Evolutionary conservation across 2,113 vertebrate species (phyloP), one percentile per base, ranked within the genome.

Genomic region (Chaetorhynchus papuensis): DNA sequence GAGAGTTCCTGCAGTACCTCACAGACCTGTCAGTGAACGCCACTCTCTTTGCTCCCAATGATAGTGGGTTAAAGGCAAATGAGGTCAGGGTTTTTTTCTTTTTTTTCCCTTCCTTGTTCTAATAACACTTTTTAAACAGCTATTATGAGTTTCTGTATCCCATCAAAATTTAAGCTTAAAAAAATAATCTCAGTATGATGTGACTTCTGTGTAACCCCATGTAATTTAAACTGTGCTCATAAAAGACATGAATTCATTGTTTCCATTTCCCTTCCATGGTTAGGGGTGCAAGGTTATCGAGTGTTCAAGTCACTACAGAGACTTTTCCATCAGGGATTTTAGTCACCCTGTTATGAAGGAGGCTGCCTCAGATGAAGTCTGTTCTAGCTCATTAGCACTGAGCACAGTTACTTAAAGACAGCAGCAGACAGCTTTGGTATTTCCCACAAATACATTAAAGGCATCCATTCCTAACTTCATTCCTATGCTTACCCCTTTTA

Each of bases 21-120:
- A 98, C 95, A 0, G 97, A 99, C 96, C 94, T 98, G 68, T 98
- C 98, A 1, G 81, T 96, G 63, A 98, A 60, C 1, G 97, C 98
- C 23, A 99, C 99, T 4, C 98, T 99, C 53, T 99, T 99, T 44
- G 99, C 99, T 33, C 99, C 99, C 2, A 98, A 98, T 2, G 98
- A 99, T 41, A 95, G 76, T 0, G 98, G 98, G 8, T 97, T 99
- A 39, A 91, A 72, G 16, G 96, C 96, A 82, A 99, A 99, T 41
- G 95, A 98, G 98, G 99, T 99, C 83, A 98, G 98, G 2, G 1
- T 15, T 4, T 49, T 49, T 56, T 47, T 2, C 39, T 39, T 4
- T 53, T 39, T 5, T 77, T 80, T 18, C 10, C 10, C 33, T 64
- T 90, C 13, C 30, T 80, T 1, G 0, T 70, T 85, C 53, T 47